Evolutionary conservation across 2,888 invertebrate genomes (phyloP), one percentile per base, ranked within the genome.

Genomic region (Doris montereyensis): DNA sequence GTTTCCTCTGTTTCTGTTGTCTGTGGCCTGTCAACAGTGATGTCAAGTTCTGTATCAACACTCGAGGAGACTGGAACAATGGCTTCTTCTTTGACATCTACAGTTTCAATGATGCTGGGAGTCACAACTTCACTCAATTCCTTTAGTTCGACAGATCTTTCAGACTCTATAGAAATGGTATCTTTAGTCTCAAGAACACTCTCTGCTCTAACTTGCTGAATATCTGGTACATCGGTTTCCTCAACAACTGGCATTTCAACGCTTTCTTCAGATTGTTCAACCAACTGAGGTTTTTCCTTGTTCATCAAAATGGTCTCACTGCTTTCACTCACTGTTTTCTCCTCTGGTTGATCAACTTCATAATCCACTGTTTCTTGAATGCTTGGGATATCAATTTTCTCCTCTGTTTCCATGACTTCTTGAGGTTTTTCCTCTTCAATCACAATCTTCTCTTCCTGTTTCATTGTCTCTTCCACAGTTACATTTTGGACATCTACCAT

Each of bases 181-280:
- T 78, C 81, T 34, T 76, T 81, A 13, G 81, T 76, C 35, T 86
- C 86, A 52, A 84, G 85, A 24, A 83, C 80, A 13, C 71, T 72
- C 52, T 82, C 80, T 57, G 84, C 84, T 32, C 71, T n/a, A 17
- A 84, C 72, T 17, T 84, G 82, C 26, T 83, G 81, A 62, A 70
- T 73, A 13, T 78, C 67, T 32, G 79, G 32, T n/a, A 65, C 77
- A 4, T 3, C 2, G 1, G 41, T 26, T n/a, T 78, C 78, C 35
- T 78, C 74, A 35, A 62, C 21, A 8, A 8, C 32, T 10, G 74
- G 26, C 4, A 74, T 24, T 21, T 81, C 82, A 41, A 70, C 65
- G 4, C 72, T 60, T 62, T 81, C 81, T 13, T 41, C 57, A 8
- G 70, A 41, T 70, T 65, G 72, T 26, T 82, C 77, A 13, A 81